Base-by-base conservation (phyloP, 2,797 vertebrate species). In the Podarcis siculus region DNA sequence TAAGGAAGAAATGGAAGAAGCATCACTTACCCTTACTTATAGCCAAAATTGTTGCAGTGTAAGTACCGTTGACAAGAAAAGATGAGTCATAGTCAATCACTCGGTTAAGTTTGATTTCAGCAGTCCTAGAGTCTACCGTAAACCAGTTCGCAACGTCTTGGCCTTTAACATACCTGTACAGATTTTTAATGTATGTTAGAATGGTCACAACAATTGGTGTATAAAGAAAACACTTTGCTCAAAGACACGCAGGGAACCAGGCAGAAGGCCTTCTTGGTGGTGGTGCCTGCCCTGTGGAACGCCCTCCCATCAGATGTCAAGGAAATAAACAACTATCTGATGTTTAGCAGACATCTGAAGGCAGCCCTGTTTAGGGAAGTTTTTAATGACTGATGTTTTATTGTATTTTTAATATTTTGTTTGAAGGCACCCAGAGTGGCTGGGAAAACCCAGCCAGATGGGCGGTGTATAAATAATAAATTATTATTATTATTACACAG, bases 81-180 rank as follows among this genome's bases (percentile, higher is more conserved):
- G 78, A 67, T 0, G 98, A 99, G 94, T 99, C 98, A 8, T 98
- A 97, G 94, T 99, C 98, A 1, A 98, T 98, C 9, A 91, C 42
- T 94, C 98, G 98, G 86, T 94, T 93, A 81, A 99, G 97, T 92
- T 81, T 98, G 86, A 99, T 98, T 95, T 99, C 98, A 88, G 97
- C 98, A 5, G 98, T 99, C 67, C 90, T 82, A 32, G 97, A 81
- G 94, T 99, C 95, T 87, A 99, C 39, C 25, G 92, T 96, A 61
- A 99, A 91, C 98, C 98, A 99, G 91, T 98, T 98, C 90, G 98
- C 98, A 49, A 81, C 66, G 92, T 99, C 98, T 90, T 91, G 96
- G 89, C 96, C 95, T 97, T 98, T 99, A 73, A 95, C 73, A 89
- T 98, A 99, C 79, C 98, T 99, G 92, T 90, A 91, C 27, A 86